phyloP scores from a whole-genome alignment of 2,113 vertebrate genomes.

The Phalacrocorax aristotelis region DNA sequence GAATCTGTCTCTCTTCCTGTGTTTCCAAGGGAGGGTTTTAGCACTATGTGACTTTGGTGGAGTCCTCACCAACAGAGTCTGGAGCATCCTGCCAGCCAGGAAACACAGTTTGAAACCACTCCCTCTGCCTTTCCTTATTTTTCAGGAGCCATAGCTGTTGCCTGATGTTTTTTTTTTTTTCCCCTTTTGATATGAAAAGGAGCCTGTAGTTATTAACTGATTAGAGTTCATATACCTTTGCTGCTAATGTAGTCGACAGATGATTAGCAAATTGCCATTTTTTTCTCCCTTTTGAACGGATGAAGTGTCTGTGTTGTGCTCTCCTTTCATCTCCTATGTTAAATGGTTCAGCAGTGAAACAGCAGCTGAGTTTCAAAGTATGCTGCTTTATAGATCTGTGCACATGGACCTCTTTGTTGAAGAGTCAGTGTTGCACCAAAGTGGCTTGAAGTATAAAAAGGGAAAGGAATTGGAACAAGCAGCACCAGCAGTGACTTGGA shows the following conservation, averaged over 20 bases:
- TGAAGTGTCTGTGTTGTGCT: constrained; percentile 6
- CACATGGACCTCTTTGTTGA: not conserved
- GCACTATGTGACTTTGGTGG: not conserved
- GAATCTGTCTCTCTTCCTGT: not conserved
- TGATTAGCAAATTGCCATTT: constrained; percentile 46
- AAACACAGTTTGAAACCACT: not conserved
- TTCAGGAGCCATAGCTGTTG: not conserved
- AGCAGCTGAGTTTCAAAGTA: constrained; percentile 42
- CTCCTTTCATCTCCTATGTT: constrained; percentile 28
- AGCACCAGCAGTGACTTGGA: not conserved
- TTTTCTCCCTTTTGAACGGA: not conserved
- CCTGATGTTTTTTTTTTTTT: not conserved
- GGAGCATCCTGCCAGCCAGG: not conserved
- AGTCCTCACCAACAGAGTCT: not conserved
- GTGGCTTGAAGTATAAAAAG: not conserved
- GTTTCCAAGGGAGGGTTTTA: not conserved
- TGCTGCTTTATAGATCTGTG: not conserved
- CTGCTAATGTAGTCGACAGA: constrained; percentile 18
- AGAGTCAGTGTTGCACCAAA: not conserved
- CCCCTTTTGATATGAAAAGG: constrained; percentile 18
- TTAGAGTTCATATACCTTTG: constrained; percentile 10
- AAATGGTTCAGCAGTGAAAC: constrained; percentile 9
- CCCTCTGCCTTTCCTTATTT: not conserved
- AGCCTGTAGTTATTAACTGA: constrained; percentile 23
- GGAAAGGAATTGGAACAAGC: not conserved